Base-by-base conservation (phyloP, 2,797 vertebrate species). In the Rhabdomys pumilio region DNA sequence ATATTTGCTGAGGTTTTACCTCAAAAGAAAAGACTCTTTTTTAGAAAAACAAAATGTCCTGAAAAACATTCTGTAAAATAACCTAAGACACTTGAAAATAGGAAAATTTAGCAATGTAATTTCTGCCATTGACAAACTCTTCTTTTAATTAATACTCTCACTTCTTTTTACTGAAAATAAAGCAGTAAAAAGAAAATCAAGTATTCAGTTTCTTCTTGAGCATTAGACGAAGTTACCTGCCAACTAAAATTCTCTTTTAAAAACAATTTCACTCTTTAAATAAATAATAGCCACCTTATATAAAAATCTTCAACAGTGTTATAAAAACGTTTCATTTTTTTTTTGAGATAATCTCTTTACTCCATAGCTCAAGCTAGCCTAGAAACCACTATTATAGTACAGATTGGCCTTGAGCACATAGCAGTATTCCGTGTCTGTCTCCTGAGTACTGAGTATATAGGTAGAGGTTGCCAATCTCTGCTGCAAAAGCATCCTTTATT, bases 1-100 rank as follows among this genome's bases (percentile, higher is more conserved):
- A 91, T 90, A 95, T 93, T 53, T 92, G 47, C 47, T 91, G 89
- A 94, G 44, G 73, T 96, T 41, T 90, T 76, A 83, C 83, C 59
- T 82, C 50, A 80, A 83, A 29, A 24, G 34, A 84, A 83, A 29
- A 24, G 34, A 84, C 34, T 93, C 38, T 89, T 85, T 91, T 69
- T 19, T 92, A 47, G 89, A 47, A 92, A 63, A 90, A 53, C 67
- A 50, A 65, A 0, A 41, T 26, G n/a, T 12, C 34, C 61, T 88
- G 57, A 90, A 93, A 96, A 96, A 22, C 2, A 22, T 89, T 90
- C 34, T 84, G n/a, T 80, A 65, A 84, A 95, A 80, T 91, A 91
- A 61, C 82, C 90, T 91, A 75, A 89, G 26, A 94, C 76, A 47
- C 15, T 89, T 81, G 55, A 69, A 72, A 94, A 82, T 84, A 88